These are phyloP conservation scores for Panthera tigris DNA, from an alignment of 2,113 vertebrate species.

Conservation along the genomic window DNA sequence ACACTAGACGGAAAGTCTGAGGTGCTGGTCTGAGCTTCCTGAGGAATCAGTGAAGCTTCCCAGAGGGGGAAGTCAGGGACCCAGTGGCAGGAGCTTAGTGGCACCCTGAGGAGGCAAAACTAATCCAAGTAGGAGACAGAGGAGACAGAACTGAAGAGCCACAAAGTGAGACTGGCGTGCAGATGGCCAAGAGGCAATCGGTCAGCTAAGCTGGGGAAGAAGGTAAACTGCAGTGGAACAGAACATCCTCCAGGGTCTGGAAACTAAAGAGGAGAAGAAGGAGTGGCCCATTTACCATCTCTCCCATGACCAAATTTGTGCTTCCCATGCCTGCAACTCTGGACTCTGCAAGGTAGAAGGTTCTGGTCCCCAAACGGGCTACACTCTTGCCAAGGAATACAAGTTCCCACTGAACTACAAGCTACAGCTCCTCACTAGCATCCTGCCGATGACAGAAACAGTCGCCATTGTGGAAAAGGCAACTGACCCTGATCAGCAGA, in stretches of 20 bases:
- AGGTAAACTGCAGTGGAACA: not conserved
- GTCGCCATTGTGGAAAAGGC: not conserved
- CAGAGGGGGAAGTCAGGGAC: not conserved
- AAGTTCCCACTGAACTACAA: not conserved
- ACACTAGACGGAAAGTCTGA: not conserved
- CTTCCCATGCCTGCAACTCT: not conserved
- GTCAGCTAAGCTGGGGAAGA: not conserved
- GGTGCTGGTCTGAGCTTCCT: not conserved
- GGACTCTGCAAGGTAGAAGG: not conserved
- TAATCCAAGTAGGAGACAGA: not conserved
- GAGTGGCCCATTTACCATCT: not conserved
- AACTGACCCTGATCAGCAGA: not conserved
- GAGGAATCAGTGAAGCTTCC: not conserved
- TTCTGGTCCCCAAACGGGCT: not conserved
- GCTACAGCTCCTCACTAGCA: not conserved
- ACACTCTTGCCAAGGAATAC: too few relatives aligned
- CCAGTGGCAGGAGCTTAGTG: not conserved
- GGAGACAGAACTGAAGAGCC: not conserved
- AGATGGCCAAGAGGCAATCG: not conserved
- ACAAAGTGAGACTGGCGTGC: not conserved
- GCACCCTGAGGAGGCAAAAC: not conserved
- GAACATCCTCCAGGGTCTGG: not conserved
- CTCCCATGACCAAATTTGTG: not conserved
- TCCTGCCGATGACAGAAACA: not conserved
- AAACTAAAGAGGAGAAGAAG: not conserved